These are phyloP conservation scores for Diabrotica virgifera DNA, from an alignment of 1,140 invertebrate genomes.

Conservation along the genomic window DNA sequence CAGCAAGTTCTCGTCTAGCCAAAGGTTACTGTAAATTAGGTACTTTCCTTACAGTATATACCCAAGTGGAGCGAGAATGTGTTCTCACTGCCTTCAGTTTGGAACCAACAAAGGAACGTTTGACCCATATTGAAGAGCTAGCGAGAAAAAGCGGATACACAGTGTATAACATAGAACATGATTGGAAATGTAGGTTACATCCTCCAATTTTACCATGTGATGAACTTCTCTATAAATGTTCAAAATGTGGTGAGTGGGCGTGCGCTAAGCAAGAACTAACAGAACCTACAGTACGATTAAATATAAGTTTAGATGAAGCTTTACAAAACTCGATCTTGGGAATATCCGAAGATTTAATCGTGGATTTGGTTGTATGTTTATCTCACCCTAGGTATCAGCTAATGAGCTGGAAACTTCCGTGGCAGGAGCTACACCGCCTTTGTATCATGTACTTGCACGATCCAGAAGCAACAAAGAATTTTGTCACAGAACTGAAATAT, in stretches of 20 bases:
- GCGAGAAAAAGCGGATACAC: conserved; percentile 55
- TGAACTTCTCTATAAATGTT: conserved; percentile 40
- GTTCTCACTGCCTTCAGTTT: conserved; percentile 65
- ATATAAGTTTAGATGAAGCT: conserved; percentile 42
- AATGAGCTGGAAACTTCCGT: conserved; percentile 60
- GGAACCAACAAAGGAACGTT: conserved; percentile 55
- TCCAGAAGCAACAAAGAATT: conserved; percentile 57
- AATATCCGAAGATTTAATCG: conserved; percentile 56
- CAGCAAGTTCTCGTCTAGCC: conserved; percentile 55
- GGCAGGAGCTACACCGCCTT: conserved; percentile 56
- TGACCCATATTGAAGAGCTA: conserved; percentile 54
- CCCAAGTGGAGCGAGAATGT: conserved; percentile 60
- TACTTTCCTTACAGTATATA: conserved; percentile 55
- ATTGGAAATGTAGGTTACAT: conserved; percentile 45
- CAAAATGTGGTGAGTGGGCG: conserved; percentile 41
- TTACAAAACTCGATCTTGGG: conserved; percentile 52
- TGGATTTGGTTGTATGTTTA: conserved; percentile 60
- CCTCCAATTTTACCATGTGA: conserved; percentile 36
- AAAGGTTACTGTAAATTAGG: conserved; percentile 58
- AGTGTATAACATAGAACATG: conserved; percentile 40
- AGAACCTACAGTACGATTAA: conserved; percentile 36
- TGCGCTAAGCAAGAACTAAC: conserved; percentile 34
- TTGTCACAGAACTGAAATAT: conserved; percentile 61
- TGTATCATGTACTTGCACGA: conserved; percentile 61
- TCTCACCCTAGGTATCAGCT: conserved; percentile 61